These are phyloP conservation scores for Papilio protenor DNA, from an alignment of 2,888 invertebrate species.

Conservation along the genomic window DNA sequence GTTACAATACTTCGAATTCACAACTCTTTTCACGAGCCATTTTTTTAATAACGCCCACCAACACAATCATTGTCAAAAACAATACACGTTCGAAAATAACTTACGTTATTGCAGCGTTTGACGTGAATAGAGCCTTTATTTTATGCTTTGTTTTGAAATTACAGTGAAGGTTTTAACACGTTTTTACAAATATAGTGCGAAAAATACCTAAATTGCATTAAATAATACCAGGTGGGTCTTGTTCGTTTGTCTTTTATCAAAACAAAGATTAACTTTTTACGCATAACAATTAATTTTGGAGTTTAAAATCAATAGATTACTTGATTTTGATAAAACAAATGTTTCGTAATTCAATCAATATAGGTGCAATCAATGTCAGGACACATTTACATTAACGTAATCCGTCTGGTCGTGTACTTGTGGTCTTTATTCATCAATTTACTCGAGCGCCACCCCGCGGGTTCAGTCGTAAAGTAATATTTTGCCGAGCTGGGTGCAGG, in stretches of 20 bases:
- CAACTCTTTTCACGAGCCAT: slow-evolving; percentile 7
- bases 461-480: slow-evolving; percentile 82
- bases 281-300: no score
- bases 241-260: not conserved
- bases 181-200: not conserved
- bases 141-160: slow-evolving; percentile 10
- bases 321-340: not conserved
- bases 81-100: slow-evolving; percentile 28
- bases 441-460: slow-evolving; percentile 78
- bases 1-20: slow-evolving; percentile 39
- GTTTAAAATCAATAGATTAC: no score
- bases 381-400: slow-evolving; percentile 15
- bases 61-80: slow-evolving; percentile 37
- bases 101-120: slow-evolving; percentile 38
- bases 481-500: slow-evolving; percentile 79
- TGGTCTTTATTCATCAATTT: slow-evolving; percentile 83
- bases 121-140: slow-evolving; percentile 39
- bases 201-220: not conserved
- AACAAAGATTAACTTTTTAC: not conserved
- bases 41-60: slow-evolving; percentile 22
- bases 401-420: slow-evolving; percentile 56
- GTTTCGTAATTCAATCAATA: not conserved
- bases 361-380: not conserved
- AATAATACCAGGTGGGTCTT: not conserved
- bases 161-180: not conserved